A percentile compares a stretch with the other conserved stretches of the same genome.
Evolutionary conservation across 1,140 invertebrate species (phyloP).

Genomic region (Anoplophora glabripennis): DNA sequence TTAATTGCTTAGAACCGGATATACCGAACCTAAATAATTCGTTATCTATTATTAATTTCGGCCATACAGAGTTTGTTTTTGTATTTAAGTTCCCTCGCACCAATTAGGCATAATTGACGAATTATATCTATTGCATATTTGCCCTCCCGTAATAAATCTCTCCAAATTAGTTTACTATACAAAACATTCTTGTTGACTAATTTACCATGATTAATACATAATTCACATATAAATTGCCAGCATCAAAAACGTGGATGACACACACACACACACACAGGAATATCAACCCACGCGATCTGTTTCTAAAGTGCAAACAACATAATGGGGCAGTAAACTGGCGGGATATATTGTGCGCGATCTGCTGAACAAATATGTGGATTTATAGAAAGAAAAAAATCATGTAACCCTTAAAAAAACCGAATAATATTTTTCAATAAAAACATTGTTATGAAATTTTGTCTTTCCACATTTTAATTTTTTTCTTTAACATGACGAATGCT

Average conservation of each 20-base stretch:
- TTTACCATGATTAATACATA: slow-evolving; percentile 5
- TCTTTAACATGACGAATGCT: too few species aligned
- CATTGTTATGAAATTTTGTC: background rate
- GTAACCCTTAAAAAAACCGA: too few species aligned
- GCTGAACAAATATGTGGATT: background rate
- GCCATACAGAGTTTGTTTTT: too few species aligned
- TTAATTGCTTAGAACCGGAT: too few species aligned
- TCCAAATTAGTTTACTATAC: slow-evolving; percentile 15
- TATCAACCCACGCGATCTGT: slow-evolving; percentile 8
- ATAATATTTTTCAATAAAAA: too few species aligned
- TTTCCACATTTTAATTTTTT: too few species aligned
- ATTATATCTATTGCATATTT: slow-evolving; percentile 9
- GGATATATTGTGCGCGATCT: slow-evolving; percentile 10
- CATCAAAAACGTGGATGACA: slow-evolving; percentile 14
- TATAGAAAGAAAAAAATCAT: too few species aligned
- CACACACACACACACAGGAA: slow-evolving; percentile 2
- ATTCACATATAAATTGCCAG: slow-evolving; percentile 8
- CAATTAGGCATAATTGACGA: background rate
- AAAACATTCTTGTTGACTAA: slow-evolving; percentile 12
- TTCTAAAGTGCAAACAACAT: slow-evolving; percentile 16
- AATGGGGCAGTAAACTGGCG: slow-evolving; percentile 9
- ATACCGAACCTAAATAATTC: too few species aligned
- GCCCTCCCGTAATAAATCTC: slow-evolving; percentile 11
- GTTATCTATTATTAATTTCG: too few species aligned
- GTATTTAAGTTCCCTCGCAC: too few species aligned